Evolutionary conservation across 2,113 vertebrate species (phyloP), one percentile per base, ranked within the genome.

Genomic region (Crypturellus undulatus): DNA sequence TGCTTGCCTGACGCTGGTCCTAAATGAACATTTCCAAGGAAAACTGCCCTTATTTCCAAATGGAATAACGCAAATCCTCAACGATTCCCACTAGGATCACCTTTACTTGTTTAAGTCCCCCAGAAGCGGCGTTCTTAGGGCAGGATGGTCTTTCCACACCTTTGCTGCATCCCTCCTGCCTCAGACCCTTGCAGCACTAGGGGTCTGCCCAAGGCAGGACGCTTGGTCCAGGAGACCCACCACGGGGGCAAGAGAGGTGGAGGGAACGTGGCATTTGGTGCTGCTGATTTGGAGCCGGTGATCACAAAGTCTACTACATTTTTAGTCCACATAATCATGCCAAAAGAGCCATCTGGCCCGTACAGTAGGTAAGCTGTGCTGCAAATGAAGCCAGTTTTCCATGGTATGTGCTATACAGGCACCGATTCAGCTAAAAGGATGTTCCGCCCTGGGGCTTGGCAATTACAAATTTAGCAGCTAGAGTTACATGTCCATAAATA

Each of bases 381-480:
- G 88, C 84, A 92, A 86, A 86, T 1, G 36, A 90, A 63, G 83
- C 83, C 90, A 86, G 85, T 89, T 96, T 90, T 92, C 79, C 92
- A 75, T 0, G 0, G 52, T 49, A 43, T 5, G 38, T 43, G 42
- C 67, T 84, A 54, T 69, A 40, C 62, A 95, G 87, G 58, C 72
- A 65, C 91, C 92, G 93, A 92, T 96, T 96, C 96, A 94, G 85
- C 92, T 96, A 42, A 88, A 94, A 95, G 62, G 83, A 81, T 81
- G 92, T 93, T 94, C 84, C 4, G 3, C 95, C 96, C 92, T 62
- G 65, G 86, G 95, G 95, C 95, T 65, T 89, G 77, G 77, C 96
- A 96, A 92, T 96, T 90, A 93, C 88, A 90, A 79, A 94, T 95
- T 93, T 94, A 97, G 92, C 86, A 95, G 92, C 79, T 92, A 59